A percentile compares a stretch with the other conserved stretches of the same genome.
Conservation (phyloP, 2,113 vertebrate species). For the Brachionichthys hirsutus region DNA sequence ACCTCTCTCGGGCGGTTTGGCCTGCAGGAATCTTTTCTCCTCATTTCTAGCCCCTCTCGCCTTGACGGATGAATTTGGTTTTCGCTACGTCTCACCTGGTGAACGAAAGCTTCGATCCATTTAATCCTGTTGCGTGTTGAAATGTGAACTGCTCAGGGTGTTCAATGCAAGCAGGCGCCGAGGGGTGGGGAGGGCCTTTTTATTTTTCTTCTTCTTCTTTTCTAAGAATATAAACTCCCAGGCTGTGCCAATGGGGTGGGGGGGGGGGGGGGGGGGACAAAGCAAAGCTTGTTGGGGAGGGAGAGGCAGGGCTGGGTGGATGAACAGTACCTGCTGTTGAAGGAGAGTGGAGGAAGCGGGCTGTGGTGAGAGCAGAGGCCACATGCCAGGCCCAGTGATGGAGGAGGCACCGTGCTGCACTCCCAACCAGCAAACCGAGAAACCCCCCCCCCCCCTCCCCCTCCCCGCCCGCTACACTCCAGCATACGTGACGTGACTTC, state of each 20-base stretch:
- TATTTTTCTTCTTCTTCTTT: constrained; percentile 22
- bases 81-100: not conserved
- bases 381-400: constrained; percentile 69
- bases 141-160: constrained; percentile 14
- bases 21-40: not conserved
- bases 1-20: constrained; percentile 9
- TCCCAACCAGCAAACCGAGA: not conserved
- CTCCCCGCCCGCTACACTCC: constrained; percentile 34
- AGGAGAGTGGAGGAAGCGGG: constrained; percentile 75
- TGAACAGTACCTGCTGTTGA: constrained; percentile 81
- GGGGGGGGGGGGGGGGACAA: too few relatives aligned
- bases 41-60: constrained; percentile 26
- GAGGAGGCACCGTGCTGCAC: constrained; percentile 64
- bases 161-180: constrained; percentile 27
- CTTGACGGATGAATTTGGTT: constrained; percentile 1
- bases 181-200: constrained; percentile 36
- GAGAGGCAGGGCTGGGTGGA: constrained; percentile 65
- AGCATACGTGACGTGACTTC: not conserved
- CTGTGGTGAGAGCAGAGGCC: constrained; percentile 65
- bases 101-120: not conserved
- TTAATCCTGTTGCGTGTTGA: too few relatives aligned
- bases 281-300: constrained; percentile 76
- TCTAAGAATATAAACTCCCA: constrained; percentile 67
- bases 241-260: constrained; percentile 27
- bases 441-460: not conserved